Evolutionary conservation across 2,113 vertebrate species (phyloP).

Genomic region (Mustela nigripes): DNA sequence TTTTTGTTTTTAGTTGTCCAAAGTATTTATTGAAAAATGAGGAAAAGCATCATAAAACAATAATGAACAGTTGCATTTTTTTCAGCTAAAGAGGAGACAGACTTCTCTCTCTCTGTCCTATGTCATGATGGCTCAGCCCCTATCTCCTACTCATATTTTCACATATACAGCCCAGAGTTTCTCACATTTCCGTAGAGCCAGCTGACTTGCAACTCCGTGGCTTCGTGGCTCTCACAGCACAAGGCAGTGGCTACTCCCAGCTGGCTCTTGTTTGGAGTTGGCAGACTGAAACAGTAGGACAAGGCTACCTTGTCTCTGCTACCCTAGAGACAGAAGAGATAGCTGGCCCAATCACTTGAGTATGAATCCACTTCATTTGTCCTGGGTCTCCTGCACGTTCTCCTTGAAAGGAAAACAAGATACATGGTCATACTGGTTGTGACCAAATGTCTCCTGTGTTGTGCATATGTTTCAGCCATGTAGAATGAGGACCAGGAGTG

Average conservation of each 20-base stretch:
- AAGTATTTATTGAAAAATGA: not conserved
- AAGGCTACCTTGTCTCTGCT: no score
- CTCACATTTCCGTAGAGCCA: not conserved
- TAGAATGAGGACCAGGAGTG: not conserved
- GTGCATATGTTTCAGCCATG: no score
- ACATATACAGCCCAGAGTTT: not conserved
- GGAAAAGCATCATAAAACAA: not conserved
- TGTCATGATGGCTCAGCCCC: not conserved
- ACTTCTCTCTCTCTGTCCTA: not conserved
- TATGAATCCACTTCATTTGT: not conserved
- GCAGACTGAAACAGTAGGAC: not conserved
- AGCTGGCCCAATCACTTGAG: no score
- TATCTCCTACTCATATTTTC: not conserved
- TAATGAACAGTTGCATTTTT: not conserved
- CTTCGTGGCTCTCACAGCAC: fast-evolving
- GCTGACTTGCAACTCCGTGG: not conserved
- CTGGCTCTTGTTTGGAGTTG: no score
- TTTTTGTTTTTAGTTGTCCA: not conserved
- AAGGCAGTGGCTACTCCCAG: no score
- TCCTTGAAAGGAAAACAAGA: not conserved
- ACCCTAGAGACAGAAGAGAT: not conserved
- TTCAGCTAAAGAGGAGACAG: not conserved
- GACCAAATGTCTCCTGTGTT: not conserved
- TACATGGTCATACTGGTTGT: not conserved
- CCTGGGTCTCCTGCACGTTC: not conserved